Base-by-base conservation (phyloP, 2,797 vertebrate genomes). In the Dryobates pubescens region DNA sequence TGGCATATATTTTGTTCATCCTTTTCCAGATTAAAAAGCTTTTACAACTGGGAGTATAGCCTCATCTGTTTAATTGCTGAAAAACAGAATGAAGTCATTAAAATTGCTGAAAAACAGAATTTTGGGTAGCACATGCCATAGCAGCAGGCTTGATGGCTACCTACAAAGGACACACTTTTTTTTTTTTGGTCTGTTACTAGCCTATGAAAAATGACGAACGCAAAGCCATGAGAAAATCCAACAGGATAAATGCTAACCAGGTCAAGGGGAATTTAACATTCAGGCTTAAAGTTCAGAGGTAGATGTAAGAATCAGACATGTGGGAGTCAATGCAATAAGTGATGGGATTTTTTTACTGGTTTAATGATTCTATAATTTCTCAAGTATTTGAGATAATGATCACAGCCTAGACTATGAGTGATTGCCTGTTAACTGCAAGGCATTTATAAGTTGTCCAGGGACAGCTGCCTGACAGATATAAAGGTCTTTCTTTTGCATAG, bases 311-410 rank as follows among this genome's bases (percentile, higher is more conserved):
- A 74, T 92, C 89, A 94, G n/a, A 38, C 47, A 65, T 75, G 30
- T 67, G 32, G 26, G 81, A 91, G 83, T 82, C 83, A 69, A 15
- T 64, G 59, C 61, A 82, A 71, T 62, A 82, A 94, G 26, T 83
- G 92, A 94, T 81, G 70, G 29, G 34, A 74, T 83, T 93, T 94
- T 91, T 91, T 91, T 69, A 84, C 34, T 85, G 49, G 57, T 96
- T 96, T 95, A 94, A 92, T 97, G 80, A 96, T 89, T 95, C 58
- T 88, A 53, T 78, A 86, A 67, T 97, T 97, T 95, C 81, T 95
- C 86, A 96, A 92, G 79, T 73, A 94, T 94, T 87, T 92, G 65
- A 77, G 74, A 79, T 76, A 95, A 96, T 75, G 94, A 95, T 96
- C 77, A 81, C 76, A 90, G 57, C 65, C 65, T 83, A 91, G 82